These are phyloP conservation scores for Euplagia quadripunctaria DNA, from an alignment of 2,888 invertebrate species.

Conservation along the genomic window DNA sequence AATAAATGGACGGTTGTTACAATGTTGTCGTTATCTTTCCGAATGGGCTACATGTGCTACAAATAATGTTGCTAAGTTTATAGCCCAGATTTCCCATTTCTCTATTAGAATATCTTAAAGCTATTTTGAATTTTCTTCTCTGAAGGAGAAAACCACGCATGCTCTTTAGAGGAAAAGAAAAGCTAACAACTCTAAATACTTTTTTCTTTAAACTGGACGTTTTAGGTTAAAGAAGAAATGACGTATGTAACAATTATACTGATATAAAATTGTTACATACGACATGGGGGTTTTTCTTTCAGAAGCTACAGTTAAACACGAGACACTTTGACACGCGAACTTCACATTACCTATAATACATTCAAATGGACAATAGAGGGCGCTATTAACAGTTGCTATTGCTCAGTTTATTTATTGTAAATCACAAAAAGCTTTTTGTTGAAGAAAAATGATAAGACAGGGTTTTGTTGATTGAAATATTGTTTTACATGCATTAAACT, in stretches of 20 bases:
- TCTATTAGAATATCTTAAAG: background rate
- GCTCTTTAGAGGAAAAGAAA: background rate
- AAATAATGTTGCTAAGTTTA: background rate
- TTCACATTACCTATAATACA: slow-evolving; percentile 39
- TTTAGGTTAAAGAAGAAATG: background rate
- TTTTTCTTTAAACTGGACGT: background rate
- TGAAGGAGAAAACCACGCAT: background rate
- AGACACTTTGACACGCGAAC: slow-evolving; percentile 47
- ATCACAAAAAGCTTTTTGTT: slow-evolving; percentile 16
- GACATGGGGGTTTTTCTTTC: slow-evolving; percentile 30
- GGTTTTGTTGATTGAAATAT: background rate
- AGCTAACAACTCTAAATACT: background rate
- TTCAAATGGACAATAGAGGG: slow-evolving; percentile 35
- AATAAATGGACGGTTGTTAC: background rate
- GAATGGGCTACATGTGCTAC: background rate
- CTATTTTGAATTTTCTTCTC: background rate
- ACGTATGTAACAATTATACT: background rate
- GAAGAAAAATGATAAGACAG: background rate
- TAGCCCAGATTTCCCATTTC: background rate
- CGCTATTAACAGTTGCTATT: slow-evolving; percentile 34
- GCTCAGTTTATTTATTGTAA: slow-evolving; percentile 18
- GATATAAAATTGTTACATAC: slow-evolving; percentile 5
- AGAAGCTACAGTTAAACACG: slow-evolving; percentile 34
- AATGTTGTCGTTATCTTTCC: background rate
- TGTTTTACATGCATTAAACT: background rate